Percentiles rank a stretch among this genome's conserved stretches.
Conservation (phyloP, 64 coral and sea anemone genomes). For the Stylophora pistillata region DNA sequence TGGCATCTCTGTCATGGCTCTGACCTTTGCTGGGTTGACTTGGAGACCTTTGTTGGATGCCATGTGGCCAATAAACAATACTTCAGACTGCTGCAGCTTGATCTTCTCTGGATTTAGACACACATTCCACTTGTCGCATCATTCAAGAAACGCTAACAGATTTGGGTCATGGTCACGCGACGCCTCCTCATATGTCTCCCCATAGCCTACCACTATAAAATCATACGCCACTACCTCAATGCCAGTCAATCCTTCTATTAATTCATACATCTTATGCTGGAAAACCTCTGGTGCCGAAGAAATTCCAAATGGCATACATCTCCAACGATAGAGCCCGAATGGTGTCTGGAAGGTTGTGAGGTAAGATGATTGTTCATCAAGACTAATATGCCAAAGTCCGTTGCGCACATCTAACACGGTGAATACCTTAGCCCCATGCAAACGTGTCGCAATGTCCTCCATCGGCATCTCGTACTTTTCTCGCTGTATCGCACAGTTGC, state of each 20-base stretch:
- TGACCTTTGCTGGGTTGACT: constrained; percentile 11
- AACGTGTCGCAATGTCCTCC: constrained; percentile 57
- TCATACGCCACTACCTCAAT: constrained; percentile 20
- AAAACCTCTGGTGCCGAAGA: constrained; percentile 5
- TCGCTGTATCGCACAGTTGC: constrained; percentile 28
- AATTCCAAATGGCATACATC: no score
- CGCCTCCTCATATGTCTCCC: constrained; percentile 5
- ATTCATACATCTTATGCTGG: constrained; percentile 12
- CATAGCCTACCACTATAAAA: neutral
- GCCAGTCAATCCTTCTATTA: neutral
- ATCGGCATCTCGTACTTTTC: constrained; percentile 38
- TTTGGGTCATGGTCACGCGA: constrained; percentile 7
- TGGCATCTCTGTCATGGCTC: constrained; percentile 28
- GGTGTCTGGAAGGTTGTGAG: constrained; percentile 42
- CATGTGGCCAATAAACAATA: constrained; percentile 30
- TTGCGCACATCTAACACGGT: constrained; percentile 24
- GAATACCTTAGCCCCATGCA: constrained; percentile 65
- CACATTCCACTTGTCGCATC: neutral
- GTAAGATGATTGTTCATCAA: constrained; percentile 41
- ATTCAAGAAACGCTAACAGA: neutral
- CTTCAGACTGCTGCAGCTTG: no score
- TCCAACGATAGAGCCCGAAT: constrained; percentile 37
- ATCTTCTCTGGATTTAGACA: constrained; percentile 1
- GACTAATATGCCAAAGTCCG: constrained; percentile 29
- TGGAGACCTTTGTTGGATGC: neutral